Base-by-base conservation (phyloP, 2,797 vertebrate species). In the Glossophaga mutica region DNA sequence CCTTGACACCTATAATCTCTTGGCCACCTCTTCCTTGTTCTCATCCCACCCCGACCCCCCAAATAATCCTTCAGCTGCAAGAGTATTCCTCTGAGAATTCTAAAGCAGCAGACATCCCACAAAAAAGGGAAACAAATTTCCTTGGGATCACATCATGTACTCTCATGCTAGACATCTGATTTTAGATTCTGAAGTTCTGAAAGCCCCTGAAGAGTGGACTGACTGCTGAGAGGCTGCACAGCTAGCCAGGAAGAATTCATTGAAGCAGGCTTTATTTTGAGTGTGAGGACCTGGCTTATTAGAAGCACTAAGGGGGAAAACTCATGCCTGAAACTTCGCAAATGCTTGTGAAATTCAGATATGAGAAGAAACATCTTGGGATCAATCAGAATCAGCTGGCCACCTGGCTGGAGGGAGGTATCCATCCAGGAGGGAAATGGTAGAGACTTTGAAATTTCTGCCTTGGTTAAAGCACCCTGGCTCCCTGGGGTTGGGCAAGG, bases 231-330 rank as follows among this genome's bases (percentile, higher is more conserved):
- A 89, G 44, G 44, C 46, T 82, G 86, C 79, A 46, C 9, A 32
- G 70, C 57, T 37, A 67, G 59, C 29, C n/a, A 32, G 76, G 87
- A 34, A 90, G 57, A 88, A 46, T 87, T 86, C 94, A 85, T 87
- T 96, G 90, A 94, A 96, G 71, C 34, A 48, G 68, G 87, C 94
- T 97, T 98, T 96, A 95, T 97, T 98, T 92, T 90, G 67, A 81
- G 50, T n/a, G 0, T 79, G 92, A 94, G 85, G 76, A 87, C 88
- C 91, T 29, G 62, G 78, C 92, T 97, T 96, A 90, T 96, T 93
- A 95, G 95, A 97, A 83, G 70, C 59, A 39, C 68, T n/a, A 50
- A 81, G 78, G 71, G 73, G 29, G 29, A 44, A 92, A 92, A 65
- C 68, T 42, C 84, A 88, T n/a, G 65, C 94, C 83, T 24, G 68